Base-by-base conservation (phyloP, 2,797 vertebrate genomes). In the Sebastes umbrosus region DNA sequence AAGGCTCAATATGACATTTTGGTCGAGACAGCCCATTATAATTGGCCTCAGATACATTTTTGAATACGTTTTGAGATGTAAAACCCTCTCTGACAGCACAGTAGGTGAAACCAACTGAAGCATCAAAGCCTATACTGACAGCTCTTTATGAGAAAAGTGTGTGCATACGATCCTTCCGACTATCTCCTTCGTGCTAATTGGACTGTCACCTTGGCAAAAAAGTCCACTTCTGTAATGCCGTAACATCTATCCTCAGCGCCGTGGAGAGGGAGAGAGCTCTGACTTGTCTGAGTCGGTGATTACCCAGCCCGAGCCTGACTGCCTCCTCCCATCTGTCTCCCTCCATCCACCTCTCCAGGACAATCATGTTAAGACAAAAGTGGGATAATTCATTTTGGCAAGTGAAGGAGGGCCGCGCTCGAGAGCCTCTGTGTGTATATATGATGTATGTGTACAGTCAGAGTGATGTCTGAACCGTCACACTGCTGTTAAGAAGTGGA, bases 141-240 rank as follows among this genome's bases (percentile, higher is more conserved):
- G 79, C 54, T 87, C 73, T 84, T 80, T 65, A 67, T 73, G 52
- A 74, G 70, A 71, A 72, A 79, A 66, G 16, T 63, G 60, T 69
- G 46, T 18, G 58, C 50, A 11, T 69, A 6, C 20, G 60, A 85
- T 68, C 59, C 32, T 64, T 79, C 57, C 63, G 43, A 68, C 69
- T 60, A 54, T 83, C 62, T 64, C 69, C 74, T 88, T 81, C 82
- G 83, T 82, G 79, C 75, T 87, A 92, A 89, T 84, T 88, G 84
- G 66, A 73, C 81, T 80, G 60, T 72, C 78, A 79, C 72, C 69
- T 76, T 29, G 69, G 74, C 65, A 66, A 65, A 86, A 46, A 77
- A 83, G 77, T 75, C 64, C 77, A 68, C 64, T 58, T 64, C 63
- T 66, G 73, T 85, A 73, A 80, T 87, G 84, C 84, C 52, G 66